Percentiles rank a stretch among this genome's conserved stretches.
Conservation (phyloP, 2,113 vertebrate genomes). For the Rhabdomys dilectus region DNA sequence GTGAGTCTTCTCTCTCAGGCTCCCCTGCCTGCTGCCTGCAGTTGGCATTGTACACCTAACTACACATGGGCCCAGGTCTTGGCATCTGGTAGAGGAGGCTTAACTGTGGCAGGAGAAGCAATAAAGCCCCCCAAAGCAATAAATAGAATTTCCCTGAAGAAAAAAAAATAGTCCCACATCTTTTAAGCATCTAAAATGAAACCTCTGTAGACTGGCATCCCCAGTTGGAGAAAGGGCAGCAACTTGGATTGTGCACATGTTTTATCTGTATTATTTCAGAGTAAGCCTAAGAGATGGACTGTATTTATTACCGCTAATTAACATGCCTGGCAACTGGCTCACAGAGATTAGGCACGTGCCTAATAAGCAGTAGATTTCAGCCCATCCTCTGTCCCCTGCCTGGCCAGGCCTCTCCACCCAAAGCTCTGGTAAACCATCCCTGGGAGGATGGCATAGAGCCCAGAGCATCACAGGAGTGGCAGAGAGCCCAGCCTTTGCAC, state of each 20-base stretch:
- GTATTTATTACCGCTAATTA: slow-evolving; percentile 40
- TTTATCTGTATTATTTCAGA: slow-evolving; percentile 17
- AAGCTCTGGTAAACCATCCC: background rate
- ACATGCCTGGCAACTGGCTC: background rate
- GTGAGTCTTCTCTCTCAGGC: background rate
- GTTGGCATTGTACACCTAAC: background rate
- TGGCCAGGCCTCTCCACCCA: background rate
- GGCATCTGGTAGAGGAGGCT: slow-evolving; percentile 72
- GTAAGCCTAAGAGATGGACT: background rate
- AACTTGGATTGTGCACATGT: background rate
- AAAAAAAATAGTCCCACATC: slow-evolving; percentile 66
- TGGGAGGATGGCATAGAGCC: background rate
- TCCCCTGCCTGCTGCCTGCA: background rate
- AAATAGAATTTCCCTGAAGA: slow-evolving; percentile 79
- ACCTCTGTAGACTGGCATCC: slow-evolving; percentile 44
- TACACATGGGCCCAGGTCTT: slow-evolving; percentile 1
- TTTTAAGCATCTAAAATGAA: slow-evolving; percentile 71
- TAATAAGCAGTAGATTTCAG: background rate
- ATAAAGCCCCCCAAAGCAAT: slow-evolving; percentile 74
- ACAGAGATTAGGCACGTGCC: background rate
- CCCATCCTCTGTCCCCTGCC: background rate
- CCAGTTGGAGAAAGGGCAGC: background rate
- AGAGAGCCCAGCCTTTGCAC: background rate
- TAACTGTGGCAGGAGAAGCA: slow-evolving; percentile 73
- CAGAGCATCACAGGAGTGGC: background rate